Evolutionary conservation across 2,113 vertebrate genomes (phyloP).

Genomic region (Sinocyclocheilus anshuiensis): DNA sequence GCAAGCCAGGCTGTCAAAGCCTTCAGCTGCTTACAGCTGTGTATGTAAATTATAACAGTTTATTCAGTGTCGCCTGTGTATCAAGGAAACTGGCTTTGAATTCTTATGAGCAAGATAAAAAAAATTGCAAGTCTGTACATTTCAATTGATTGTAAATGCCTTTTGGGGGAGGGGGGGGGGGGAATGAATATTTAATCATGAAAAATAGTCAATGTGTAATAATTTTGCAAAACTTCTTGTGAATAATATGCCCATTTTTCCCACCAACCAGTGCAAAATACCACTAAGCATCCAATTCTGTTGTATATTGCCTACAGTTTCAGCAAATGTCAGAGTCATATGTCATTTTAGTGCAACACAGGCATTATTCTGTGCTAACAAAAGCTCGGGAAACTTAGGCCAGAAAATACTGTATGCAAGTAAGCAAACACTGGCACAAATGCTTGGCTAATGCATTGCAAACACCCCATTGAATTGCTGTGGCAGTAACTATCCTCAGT

Average conservation of each 20-base stretch:
- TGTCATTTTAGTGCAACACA: not conserved
- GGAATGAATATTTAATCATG: not conserved
- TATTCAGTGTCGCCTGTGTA: slow-evolving; percentile 20
- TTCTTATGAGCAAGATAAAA: not conserved
- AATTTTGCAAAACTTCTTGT: slow-evolving; percentile 25
- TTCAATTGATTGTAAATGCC: not conserved
- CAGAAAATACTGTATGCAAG: not conserved
- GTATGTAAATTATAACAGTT: not conserved
- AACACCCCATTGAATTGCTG: not conserved
- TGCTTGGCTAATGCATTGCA: not conserved
- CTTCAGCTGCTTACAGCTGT: slow-evolving; percentile 26
- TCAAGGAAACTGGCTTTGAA: not conserved
- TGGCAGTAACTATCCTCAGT: not conserved
- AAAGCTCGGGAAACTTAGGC: not conserved
- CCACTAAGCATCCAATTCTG: slow-evolving; percentile 10
- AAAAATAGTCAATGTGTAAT: slow-evolving; percentile 31
- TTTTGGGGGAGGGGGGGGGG: no score
- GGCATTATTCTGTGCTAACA: not conserved
- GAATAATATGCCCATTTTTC: slow-evolving; percentile 4
- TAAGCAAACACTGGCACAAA: no score
- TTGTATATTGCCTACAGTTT: not conserved
- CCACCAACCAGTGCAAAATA: not conserved
- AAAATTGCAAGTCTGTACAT: not conserved
- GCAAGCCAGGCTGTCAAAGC: slow-evolving; percentile 26
- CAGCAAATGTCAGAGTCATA: not conserved